phyloP scores from a whole-genome alignment of 2,888 invertebrate genomes.

The Yponomeuta malinellus region DNA sequence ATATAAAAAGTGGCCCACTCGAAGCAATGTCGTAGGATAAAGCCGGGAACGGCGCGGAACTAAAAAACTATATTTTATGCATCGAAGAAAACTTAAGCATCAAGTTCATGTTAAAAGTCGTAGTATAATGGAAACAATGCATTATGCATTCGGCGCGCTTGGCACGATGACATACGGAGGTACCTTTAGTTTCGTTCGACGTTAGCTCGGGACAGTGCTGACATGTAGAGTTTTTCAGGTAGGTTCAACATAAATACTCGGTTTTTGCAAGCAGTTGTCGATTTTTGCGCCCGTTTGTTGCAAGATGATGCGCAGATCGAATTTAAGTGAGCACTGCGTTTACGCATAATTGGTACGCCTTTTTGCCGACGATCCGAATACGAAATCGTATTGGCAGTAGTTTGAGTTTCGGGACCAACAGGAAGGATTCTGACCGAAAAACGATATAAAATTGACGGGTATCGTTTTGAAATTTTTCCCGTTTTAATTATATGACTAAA shows the following conservation, averaged over 20 bases:
- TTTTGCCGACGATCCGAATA: constrained; percentile 64
- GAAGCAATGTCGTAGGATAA: constrained; percentile 30
- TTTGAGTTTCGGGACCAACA: constrained; percentile 18
- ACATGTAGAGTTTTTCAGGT: constrained; percentile 10
- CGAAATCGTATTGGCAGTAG: constrained; percentile 56
- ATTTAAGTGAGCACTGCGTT: constrained; percentile 57
- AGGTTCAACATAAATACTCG: constrained; percentile 13
- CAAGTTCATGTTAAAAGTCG: constrained; percentile 71
- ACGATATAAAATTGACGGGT: neutral
- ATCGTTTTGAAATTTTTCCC: neutral
- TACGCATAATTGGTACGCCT: constrained; percentile 66
- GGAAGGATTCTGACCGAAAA: neutral
- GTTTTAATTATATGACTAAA: neutral
- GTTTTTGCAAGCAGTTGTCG: constrained; percentile 23
- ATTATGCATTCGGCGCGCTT: constrained; percentile 60
- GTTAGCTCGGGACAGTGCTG: constrained; percentile 44
- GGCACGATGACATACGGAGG: constrained; percentile 70
- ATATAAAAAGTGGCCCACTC: constrained; percentile 44
- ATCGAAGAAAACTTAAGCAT: constrained; percentile 67
- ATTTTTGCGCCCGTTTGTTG: constrained; percentile 53
- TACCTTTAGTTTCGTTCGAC: constrained; percentile 58
- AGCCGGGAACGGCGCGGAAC: constrained; percentile 35
- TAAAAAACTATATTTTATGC: constrained; percentile 70
- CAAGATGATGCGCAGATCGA: constrained; percentile 36
- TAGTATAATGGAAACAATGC: constrained; percentile 74